A percentile compares a stretch with the other conserved stretches of the same genome.
Conservation (phyloP, 2,113 vertebrate genomes). For the Pseudopodoces humilis region DNA sequence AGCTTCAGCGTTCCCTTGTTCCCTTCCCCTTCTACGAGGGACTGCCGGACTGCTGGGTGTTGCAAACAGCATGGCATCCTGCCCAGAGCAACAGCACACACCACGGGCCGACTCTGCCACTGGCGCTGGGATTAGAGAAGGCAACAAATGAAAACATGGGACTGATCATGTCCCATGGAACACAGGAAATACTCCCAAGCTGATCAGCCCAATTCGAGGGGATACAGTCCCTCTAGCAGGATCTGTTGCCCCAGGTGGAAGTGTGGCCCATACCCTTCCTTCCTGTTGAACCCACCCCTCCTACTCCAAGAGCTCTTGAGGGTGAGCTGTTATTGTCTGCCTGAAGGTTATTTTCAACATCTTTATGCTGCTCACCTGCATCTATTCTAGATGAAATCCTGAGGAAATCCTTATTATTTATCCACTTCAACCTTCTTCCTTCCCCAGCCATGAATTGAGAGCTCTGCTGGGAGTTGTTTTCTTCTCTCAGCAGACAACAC, state of each 20-base stretch:
- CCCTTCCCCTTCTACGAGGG: background rate
- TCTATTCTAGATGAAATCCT: background rate
- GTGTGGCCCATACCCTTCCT: background rate
- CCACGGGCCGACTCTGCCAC: background rate
- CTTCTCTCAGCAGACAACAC: background rate
- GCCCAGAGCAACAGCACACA: background rate
- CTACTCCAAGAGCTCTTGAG: background rate
- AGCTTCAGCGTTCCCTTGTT: background rate
- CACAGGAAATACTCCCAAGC: background rate
- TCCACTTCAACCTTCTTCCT: background rate
- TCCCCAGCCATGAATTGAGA: background rate
- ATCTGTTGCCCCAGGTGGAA: background rate
- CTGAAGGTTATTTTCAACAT: background rate
- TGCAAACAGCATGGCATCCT: background rate
- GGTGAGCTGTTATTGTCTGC: background rate
- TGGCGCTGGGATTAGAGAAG: background rate
- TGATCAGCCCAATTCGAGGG: rapidly evolving
- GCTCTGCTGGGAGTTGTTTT: background rate
- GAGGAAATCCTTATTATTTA: background rate
- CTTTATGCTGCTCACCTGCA: background rate
- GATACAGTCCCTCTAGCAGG: background rate
- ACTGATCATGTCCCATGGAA: background rate
- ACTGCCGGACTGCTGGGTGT: background rate
- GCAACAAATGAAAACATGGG: rapidly evolving
- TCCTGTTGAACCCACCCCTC: background rate